These are phyloP conservation scores for Trichopoda pennipes DNA, from an alignment of 2,888 invertebrate genomes.

Conservation along the genomic window DNA sequence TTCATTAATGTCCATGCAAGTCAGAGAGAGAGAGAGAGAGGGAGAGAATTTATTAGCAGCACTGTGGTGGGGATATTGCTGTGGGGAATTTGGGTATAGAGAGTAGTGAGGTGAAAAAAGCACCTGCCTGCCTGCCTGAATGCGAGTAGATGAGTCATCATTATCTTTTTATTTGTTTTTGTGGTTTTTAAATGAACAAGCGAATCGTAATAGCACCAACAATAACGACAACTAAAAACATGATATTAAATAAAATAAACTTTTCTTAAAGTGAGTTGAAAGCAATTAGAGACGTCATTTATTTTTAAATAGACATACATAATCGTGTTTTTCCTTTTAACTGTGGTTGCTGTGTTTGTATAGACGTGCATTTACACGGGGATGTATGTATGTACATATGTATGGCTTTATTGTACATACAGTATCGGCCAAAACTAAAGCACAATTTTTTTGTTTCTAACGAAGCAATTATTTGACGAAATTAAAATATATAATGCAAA, in stretches of 20 bases:
- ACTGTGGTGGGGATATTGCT: background rate
- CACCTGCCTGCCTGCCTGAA: slow-evolving; percentile 18
- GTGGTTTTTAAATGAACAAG: slow-evolving; percentile 34
- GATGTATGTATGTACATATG: background rate
- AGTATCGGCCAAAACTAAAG: too few species aligned
- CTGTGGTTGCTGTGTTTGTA: slow-evolving; percentile 8
- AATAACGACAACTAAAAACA: slow-evolving; percentile 33
- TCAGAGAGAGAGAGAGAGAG: slow-evolving; percentile 24
- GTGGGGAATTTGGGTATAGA: slow-evolving; percentile 10
- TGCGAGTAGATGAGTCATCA: slow-evolving; percentile 55
- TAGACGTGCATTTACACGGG: background rate
- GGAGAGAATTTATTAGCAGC: slow-evolving; percentile 2
- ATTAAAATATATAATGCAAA: too few species aligned
- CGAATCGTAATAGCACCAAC: slow-evolving; percentile 23
- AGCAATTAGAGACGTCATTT: slow-evolving; percentile 66
- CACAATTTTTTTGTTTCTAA: too few species aligned
- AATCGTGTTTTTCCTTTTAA: slow-evolving; percentile 13
- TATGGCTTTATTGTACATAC: too few species aligned
- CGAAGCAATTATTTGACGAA: too few species aligned
- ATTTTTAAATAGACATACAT: slow-evolving; percentile 63
- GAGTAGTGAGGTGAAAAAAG: slow-evolving; percentile 47
- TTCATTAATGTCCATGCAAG: slow-evolving; percentile 5
- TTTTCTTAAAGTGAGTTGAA: slow-evolving; percentile 55
- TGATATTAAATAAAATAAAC: slow-evolving; percentile 47
- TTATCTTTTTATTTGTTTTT: slow-evolving; percentile 55